Evolutionary conservation across 1,140 invertebrate genomes (phyloP).

Genomic region (Riptortus pedestris): DNA sequence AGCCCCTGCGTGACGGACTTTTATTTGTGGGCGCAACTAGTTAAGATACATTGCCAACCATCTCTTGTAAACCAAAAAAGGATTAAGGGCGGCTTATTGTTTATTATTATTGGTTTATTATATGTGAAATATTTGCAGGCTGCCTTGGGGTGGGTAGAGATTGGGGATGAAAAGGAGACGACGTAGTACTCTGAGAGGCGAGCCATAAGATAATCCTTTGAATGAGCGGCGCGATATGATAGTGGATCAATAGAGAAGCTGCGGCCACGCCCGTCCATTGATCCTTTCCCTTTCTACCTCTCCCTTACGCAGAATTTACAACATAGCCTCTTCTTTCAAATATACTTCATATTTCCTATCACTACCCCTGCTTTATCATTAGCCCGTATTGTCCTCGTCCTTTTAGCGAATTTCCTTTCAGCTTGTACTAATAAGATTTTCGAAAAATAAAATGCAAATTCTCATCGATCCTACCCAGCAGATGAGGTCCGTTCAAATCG

Average conservation of each 20-base stretch:
- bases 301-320: slow-evolving; percentile 1
- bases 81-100: not conserved
- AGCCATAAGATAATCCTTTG: not conserved
- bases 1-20: too few relatives aligned
- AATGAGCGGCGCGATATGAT: not conserved
- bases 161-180: not conserved
- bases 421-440: too few relatives aligned
- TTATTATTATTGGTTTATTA: not conserved
- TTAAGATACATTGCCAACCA: too few relatives aligned
- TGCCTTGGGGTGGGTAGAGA: not conserved
- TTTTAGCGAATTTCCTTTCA: too few relatives aligned
- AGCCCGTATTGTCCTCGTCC: too few relatives aligned
- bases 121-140: not conserved
- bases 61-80: not conserved
- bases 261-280: slow-evolving; percentile 2
- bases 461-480: too few relatives aligned
- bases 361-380: too few relatives aligned
- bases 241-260: slow-evolving; percentile 3
- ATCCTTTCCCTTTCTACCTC: slow-evolving; percentile 5
- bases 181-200: not conserved
- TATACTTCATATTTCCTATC: too few relatives aligned
- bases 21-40: too few relatives aligned
- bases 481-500: too few relatives aligned
- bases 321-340: too few relatives aligned
- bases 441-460: too few relatives aligned